Base-by-base conservation (phyloP, 2,113 vertebrate genomes). In the Mesoclemmys tuberculata region DNA sequence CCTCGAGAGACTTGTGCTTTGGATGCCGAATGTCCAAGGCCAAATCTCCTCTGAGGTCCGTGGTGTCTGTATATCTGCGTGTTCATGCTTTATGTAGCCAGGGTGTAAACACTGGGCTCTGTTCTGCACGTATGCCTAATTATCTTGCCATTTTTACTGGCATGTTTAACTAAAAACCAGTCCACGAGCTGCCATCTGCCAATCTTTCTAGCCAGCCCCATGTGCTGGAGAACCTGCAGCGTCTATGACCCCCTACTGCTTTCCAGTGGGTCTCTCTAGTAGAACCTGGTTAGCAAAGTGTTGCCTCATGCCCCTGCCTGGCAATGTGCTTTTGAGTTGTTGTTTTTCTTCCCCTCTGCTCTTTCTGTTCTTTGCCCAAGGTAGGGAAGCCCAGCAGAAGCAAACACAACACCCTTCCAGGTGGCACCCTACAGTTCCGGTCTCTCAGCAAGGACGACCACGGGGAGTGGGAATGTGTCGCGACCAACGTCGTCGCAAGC, bases 381-480 rank as follows among this genome's bases (percentile, higher is more conserved):
- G 99, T 99, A 98, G 99, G 99, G 98, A 99, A 99, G 98, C 99
- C 99, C 96, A 99, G 99, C 98, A 99, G 98, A 99, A 99, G 99
- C 98, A 99, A 99, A 98, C 99, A 99, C 99, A 99, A 98, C 92
- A 98, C 99, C 97, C 98, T 99, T 98, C 98, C 99, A 68, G 99
- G 99, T 8, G 99, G 99, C 97, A 99, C 99, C 98, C 98, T 99
- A 96, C 99, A 99, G 98, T 99, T 99, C 95, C 97, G 99, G 91
- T 99, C 99, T 92, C 98, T 99, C 97, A 99, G 99, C 98, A 99
- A 99, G 98, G 99, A 99, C 86, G 99, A 99, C 98, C 99, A 99
- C 1, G 99, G 99, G 97, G 99, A 99, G 97, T 99, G 99, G 99
- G 99, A 99, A 98, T 99, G 99, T 94, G 97, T 99, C 8, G 99